Evolutionary conservation across 2,888 invertebrate genomes (phyloP), one percentile per base, ranked within the genome.

Genomic region (Tinea pellionella): DNA sequence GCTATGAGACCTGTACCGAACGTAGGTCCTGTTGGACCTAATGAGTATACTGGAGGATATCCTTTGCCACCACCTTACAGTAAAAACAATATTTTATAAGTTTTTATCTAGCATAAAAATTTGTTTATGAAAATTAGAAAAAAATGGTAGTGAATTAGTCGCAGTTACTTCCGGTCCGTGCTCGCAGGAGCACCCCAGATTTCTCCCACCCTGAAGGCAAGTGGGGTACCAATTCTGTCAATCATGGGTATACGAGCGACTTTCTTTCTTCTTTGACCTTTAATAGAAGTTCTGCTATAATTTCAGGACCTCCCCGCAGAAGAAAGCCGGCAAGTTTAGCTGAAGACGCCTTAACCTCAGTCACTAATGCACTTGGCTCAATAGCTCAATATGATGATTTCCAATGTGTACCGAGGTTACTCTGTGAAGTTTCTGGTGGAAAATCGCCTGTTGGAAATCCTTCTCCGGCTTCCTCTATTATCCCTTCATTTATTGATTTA

Each of bases 351-450:
- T 65, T 88, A 7, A 71, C 78, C 0, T 70, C 77, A 0, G 72
- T 87, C 2, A 77, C 78, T 0, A 77, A 69, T 64, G 88, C 87
- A 19, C 66, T 88, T 8, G 73, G 79, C 0, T 87, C 88, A 4
- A 80, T 88, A 29, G 86, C 87, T 15, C 82, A 88, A 67, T 91
- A 94, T 75, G 95, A 95, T 74, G 93, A 94, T 73, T 88, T 91
- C 67, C 91, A 93, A 69, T 95, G 95, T 76, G 93, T 95, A 62
- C 92, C 94, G 2, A 89, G 93, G 71, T 86, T 95, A 66, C 84
- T 95, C 63, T 95, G 95, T 70, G 94, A 95, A 77, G 89, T 93
- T 60, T 92, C 94, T 58, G 80, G 90, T 68, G 80, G 90, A n/a
- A 68, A 70, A 9, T 73, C 74, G 37, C 69, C 76, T 9, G 81